Evolutionary conservation across 2,113 vertebrate species (phyloP), one percentile per base, ranked within the genome.

Genomic region (Falcunculus frontatus): DNA sequence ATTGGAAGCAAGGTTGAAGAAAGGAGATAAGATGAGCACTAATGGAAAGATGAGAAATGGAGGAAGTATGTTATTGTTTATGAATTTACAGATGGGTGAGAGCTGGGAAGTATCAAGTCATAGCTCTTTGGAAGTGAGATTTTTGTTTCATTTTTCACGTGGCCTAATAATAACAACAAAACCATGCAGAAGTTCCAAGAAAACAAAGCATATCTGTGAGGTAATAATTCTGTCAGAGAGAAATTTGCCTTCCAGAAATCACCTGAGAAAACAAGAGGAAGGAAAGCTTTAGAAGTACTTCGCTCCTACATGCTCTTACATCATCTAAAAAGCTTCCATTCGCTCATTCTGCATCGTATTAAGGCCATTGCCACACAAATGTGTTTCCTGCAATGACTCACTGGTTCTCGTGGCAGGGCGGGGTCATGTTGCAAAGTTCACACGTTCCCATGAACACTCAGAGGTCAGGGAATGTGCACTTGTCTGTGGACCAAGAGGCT

Each of bases 301-400:
- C 13, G 1, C 4, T 78, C 39, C 13, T 35, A 16, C 3, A 1
- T 9, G 9, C 20, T 60, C 20, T 37, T 37, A 39, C 5, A 17
- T 41, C 6, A 14, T n/a, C 30, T 33, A 10, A 67, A 84, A 76
- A 80, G 15, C 3, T 73, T 35, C 13, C 26, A 1, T 49, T 73
- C 68, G 22, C 32, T 82, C 33, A 44, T 60, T 68, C 21, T 73
- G 16, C 7, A 1, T 60, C 9, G 11, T 59, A 53, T 55, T 11
- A 22, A 11, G 8, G 25, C 16, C 8, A 7, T 13, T 68, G 30
- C 7, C 30, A 9, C 2, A 0, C 33, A 62, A 42, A 32, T 16
- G n/a, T 6, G 18, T 23, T 78, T 63, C 19, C 59, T 22, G 17
- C 18, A 55, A 8, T 9, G 32, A 29, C 10, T 72, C 42, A 21